Evolutionary conservation across 2,113 vertebrate genomes (phyloP), one percentile per base, ranked within the genome.

Genomic region (Turdus rufiventris): DNA sequence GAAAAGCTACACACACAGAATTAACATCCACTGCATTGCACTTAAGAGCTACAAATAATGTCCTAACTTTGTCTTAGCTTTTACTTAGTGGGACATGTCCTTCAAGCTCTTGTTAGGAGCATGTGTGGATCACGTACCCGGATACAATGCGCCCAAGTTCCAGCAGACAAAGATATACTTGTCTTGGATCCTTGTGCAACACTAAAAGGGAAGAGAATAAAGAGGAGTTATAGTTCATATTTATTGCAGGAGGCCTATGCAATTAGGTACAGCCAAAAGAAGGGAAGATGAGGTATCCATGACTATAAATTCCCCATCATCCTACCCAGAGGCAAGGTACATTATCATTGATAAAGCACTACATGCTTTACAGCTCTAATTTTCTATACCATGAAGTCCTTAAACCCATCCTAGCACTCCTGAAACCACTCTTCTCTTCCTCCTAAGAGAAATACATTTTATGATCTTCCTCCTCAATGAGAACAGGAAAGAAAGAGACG

Each of bases 111-210:
- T 36, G 2, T 42, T 40, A 50, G 7, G 33, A 94, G 75, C n/a
- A 16, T 1, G 5, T 26, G 36, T 15, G 9, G 26, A 89, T 88
- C 77, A 97, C 98, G 43, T 90, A 99, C 99, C 98, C 98, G 8
- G 99, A 99, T 51, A 99, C 98, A 67, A 99, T 99, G 77, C 99
- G 98, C 31, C 99, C 99, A 72, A 99, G 98, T 98, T 99, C 98
- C 97, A 99, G 98, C 77, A 99, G 97, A 75, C 99, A 99, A 61
- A 99, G 99, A 80, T 99, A 99, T 16, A 99, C 99, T 94, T 99
- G 99, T 53, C 99, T 98, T 70, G 99, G 99, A 88, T 99, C 98
- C 96, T 99, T 99, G 96, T 99, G 99, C 72, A 99, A 98, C 94
- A 99, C 99, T 99, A 91, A 72, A 91, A 87, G 19, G 56, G 43